Conservation (phyloP, 35 echinoderm and acorn worm genomes). For the Strongylocentrotus purpuratus region DNA sequence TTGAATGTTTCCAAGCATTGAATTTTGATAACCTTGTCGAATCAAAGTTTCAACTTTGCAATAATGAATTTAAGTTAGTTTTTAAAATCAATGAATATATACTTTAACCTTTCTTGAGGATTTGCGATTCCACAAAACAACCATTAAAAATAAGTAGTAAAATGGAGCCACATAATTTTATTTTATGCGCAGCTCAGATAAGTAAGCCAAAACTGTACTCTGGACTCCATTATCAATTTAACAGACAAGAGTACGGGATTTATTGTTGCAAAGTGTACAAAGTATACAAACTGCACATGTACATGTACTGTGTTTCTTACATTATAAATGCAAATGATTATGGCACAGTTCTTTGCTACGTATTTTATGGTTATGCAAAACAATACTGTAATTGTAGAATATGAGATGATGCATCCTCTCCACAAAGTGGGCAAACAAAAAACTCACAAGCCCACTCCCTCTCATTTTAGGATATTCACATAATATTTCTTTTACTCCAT, state of each 20-base stretch:
- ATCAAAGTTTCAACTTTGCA: no score
- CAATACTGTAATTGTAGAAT: no score
- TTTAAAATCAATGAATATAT: no score
- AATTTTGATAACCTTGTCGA: no score
- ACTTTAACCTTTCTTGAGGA: no score
- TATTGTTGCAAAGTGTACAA: not conserved
- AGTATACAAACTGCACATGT: not conserved
- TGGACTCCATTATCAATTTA: not conserved
- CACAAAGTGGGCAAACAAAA: not conserved
- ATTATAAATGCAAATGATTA: not conserved
- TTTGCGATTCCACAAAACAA: no score
- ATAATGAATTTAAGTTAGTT: no score
- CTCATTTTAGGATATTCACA: not conserved
- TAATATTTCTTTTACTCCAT: no score
- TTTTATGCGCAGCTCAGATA: not conserved
- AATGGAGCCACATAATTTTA: not conserved
- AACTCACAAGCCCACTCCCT: not conserved
- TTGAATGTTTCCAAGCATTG: no score
- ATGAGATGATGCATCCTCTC: not conserved
- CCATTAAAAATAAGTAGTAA: no score
- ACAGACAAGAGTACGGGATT: not conserved
- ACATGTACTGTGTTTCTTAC: not conserved
- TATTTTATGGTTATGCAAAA: not conserved
- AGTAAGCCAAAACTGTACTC: not conserved
- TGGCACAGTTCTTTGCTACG: not conserved